Evolutionary conservation across 2,888 invertebrate species (phyloP).

Genomic region (Hirtodrosophila histrioides): DNA sequence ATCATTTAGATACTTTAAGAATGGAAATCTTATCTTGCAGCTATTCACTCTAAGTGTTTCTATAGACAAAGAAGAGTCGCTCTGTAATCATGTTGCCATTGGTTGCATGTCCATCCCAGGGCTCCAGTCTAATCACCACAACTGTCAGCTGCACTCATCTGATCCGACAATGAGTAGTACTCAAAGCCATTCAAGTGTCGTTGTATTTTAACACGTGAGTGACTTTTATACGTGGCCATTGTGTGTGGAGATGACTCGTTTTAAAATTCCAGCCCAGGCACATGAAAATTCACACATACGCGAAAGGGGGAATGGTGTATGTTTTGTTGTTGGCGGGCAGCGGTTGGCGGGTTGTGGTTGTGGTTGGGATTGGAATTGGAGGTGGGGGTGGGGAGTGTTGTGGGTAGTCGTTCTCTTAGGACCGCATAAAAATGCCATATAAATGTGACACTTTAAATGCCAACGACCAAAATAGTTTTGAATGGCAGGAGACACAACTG

Average conservation of each 20-base stretch:
- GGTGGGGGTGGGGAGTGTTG: neutral
- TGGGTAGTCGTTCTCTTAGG: constrained; percentile 36
- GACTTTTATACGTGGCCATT: constrained; percentile 65
- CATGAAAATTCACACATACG: constrained; percentile 61
- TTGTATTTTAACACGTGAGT: constrained; percentile 74
- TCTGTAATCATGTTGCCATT: constrained; percentile 1
- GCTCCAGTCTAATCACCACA: constrained; percentile 42
- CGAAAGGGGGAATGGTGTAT: constrained; percentile 11
- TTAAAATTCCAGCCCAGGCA: constrained; percentile 69
- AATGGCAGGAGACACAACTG: constrained; percentile 27
- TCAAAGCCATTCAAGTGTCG: constrained; percentile 59
- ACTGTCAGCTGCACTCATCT: constrained; percentile 44
- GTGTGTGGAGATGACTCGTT: constrained; percentile 47
- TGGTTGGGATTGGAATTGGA: neutral
- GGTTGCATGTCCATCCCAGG: constrained; percentile 10
- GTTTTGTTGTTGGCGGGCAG: too few species aligned
- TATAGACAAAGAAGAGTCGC: neutral
- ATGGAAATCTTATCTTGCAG: too few species aligned
- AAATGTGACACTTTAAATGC: constrained; percentile 80
- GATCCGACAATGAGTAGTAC: constrained; percentile 42
- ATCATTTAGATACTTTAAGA: too few species aligned
- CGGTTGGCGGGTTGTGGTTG: constrained; percentile 5
- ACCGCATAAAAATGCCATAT: constrained; percentile 77
- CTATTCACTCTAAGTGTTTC: too few species aligned
- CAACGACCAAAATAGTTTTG: constrained; percentile 78